Conservation (phyloP, 1,140 invertebrate genomes). For the Drosophila paulistorum region DNA sequence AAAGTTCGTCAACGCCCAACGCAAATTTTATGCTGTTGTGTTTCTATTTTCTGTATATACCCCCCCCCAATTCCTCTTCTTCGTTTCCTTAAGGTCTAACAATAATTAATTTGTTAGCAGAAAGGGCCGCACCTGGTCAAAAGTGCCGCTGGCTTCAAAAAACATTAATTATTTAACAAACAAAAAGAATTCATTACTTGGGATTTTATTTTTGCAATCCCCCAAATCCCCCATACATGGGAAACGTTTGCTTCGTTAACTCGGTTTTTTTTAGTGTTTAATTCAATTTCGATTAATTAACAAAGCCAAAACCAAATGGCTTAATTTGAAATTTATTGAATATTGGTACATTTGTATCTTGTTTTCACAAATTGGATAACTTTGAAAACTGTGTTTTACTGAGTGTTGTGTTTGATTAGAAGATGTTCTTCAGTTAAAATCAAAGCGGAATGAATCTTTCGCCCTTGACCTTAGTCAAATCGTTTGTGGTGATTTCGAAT, state of each 20-base stretch:
- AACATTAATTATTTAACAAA: conserved; percentile 58
- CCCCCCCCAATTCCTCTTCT: conserved; percentile 7
- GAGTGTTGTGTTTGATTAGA: too few species aligned
- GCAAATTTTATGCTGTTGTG: conserved; percentile 25
- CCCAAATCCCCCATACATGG: not conserved
- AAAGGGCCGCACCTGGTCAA: conserved; percentile 77
- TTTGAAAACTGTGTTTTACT: too few species aligned
- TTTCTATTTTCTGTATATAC: conserved; percentile 31
- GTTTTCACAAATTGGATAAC: too few species aligned
- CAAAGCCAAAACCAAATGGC: not conserved
- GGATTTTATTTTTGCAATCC: not conserved
- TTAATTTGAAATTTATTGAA: not conserved
- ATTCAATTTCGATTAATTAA: conserved; percentile 34
- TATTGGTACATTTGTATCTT: too few species aligned
- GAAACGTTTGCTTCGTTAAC: conserved; percentile 8
- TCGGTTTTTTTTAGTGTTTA: conserved; percentile 16
- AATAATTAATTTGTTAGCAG: conserved; percentile 71
- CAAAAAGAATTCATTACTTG: not conserved
- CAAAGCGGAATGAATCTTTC: too few species aligned
- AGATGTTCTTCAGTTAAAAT: too few species aligned
- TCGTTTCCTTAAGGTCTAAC: conserved; percentile 24
- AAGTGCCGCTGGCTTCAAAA: conserved; percentile 51
- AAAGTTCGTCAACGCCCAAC: conserved; percentile 47
- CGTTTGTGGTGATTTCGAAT: too few species aligned
- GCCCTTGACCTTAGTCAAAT: too few species aligned